Conservation (phyloP, 2,797 vertebrate species). For the Eulemur rubriventer region DNA sequence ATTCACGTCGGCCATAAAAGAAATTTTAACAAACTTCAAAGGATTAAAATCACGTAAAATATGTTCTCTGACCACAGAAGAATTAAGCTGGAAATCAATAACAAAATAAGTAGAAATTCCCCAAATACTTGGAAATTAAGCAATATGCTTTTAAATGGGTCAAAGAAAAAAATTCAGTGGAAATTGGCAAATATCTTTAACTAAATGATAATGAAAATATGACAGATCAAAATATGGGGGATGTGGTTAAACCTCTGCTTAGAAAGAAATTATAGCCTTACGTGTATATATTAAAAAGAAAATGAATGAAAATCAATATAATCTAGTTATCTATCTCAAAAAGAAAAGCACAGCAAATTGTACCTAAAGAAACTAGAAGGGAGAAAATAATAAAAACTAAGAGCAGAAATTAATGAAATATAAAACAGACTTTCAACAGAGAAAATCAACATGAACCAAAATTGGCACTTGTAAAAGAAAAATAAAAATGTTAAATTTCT, state of each 20-base stretch:
- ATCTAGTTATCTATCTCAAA: background rate
- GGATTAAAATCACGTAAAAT: conserved; percentile 46
- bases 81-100: conserved; percentile 65
- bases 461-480: background rate
- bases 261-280: background rate
- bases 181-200: conserved; percentile 48
- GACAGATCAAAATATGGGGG: background rate
- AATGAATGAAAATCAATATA: background rate
- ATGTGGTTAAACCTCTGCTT: background rate
- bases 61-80: conserved; percentile 55
- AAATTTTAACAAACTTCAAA: conserved; percentile 59
- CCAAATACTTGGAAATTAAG: conserved; percentile 66
- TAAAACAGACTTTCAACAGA: background rate
- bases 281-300: background rate
- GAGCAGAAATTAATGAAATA: background rate
- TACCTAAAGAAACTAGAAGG: background rate
- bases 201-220: conserved; percentile 43
- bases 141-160: conserved; percentile 67
- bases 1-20: conserved; percentile 43
- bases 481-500: background rate
- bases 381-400: background rate
- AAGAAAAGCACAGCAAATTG: background rate
- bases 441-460: background rate
- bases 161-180: conserved; percentile 35
- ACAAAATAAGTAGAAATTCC: conserved; percentile 63